These are phyloP conservation scores for Brachirus orientalis DNA, from an alignment of 2,113 vertebrate species.

Conservation along the genomic window DNA sequence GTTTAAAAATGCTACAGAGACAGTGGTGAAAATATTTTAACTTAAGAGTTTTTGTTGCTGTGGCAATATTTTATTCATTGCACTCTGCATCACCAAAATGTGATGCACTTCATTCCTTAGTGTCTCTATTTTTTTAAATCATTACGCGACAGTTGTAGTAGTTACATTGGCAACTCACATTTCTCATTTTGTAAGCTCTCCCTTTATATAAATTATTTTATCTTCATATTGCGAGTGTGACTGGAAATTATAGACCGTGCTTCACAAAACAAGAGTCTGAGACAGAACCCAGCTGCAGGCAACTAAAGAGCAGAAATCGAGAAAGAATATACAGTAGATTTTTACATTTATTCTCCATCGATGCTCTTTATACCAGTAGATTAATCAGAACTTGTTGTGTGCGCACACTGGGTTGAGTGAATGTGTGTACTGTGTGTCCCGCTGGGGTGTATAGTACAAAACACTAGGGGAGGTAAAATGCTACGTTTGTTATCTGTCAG, in stretches of 20 bases:
- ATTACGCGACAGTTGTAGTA: too few relatives aligned
- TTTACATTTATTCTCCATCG: constrained; percentile 51
- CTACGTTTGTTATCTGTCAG: constrained; percentile 82
- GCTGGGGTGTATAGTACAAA: constrained; percentile 64
- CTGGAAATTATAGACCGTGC: neutral
- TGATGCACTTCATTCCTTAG: too few relatives aligned
- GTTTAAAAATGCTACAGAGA: neutral
- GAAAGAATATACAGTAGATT: constrained; percentile 32
- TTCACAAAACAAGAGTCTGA: neutral
- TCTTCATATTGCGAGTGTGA: neutral
- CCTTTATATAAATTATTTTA: neutral
- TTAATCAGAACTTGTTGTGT: constrained; percentile 59
- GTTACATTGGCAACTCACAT: too few relatives aligned
- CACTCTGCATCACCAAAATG: too few relatives aligned
- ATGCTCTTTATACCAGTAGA: constrained; percentile 53
- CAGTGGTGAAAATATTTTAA: too few relatives aligned
- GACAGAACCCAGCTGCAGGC: constrained; percentile 25
- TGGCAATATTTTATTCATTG: too few relatives aligned
- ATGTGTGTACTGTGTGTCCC: constrained; percentile 35
- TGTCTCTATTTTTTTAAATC: too few relatives aligned
- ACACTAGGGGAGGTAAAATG: constrained; percentile 77
- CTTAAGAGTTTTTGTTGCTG: too few relatives aligned
- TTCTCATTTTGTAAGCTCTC: too few relatives aligned
- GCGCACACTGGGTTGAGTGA: constrained; percentile 18
- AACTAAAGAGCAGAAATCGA: constrained; percentile 43